These are phyloP conservation scores for Hydroisotoma schaefferi DNA, from an alignment of 2,888 invertebrate genomes.

Conservation along the genomic window DNA sequence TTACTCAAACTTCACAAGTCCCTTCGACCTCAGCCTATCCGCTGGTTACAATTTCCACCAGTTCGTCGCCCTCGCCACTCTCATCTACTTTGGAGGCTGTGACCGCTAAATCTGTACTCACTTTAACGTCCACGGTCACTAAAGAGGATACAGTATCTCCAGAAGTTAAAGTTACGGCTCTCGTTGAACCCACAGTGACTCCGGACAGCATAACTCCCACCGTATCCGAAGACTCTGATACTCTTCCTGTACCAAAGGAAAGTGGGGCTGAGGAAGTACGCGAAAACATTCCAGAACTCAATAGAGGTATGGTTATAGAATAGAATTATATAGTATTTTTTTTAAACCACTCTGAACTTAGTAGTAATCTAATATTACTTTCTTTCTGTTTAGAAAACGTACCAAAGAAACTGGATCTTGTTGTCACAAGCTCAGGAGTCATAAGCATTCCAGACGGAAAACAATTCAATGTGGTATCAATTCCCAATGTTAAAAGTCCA, in stretches of 20 bases:
- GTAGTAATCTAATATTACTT: background rate
- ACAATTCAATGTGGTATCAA: no score
- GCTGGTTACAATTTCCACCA: background rate
- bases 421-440: constrained; percentile 15
- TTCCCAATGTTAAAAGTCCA: constrained; percentile 32
- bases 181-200: background rate
- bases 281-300: constrained; percentile 30
- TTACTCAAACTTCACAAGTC: background rate
- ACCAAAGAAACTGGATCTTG: constrained; percentile 21
- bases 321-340: no score
- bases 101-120: constrained; percentile 9
- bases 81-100: no score
- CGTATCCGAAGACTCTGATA: background rate
- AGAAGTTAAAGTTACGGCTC: constrained; percentile 4
- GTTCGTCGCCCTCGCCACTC: background rate
- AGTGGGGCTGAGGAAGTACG: background rate
- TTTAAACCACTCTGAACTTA: no score
- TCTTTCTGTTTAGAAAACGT: constrained; percentile 17
- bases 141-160: constrained; percentile 4
- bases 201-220: constrained; percentile 7
- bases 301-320: no score
- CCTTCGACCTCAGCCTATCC: background rate
- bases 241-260: no score
- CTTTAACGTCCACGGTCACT: constrained; percentile 9
- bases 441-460: constrained; percentile 20